Percentiles rank a stretch among this genome's conserved stretches.
Conservation (phyloP, 2,113 vertebrate species). For the Australoheros scitulus region DNA sequence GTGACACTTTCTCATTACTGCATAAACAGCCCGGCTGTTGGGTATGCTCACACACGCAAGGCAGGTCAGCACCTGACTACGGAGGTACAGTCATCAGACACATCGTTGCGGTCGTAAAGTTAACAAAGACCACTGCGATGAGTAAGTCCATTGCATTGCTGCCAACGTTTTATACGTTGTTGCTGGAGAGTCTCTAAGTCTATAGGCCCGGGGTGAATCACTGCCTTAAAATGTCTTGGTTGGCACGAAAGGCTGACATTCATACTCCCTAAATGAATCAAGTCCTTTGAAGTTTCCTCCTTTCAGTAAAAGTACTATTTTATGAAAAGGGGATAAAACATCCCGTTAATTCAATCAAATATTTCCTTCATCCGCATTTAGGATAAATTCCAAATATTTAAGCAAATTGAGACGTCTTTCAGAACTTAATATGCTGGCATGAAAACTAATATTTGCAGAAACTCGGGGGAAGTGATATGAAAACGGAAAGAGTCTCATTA, state of each 20-base stretch:
- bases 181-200: constrained; percentile 46
- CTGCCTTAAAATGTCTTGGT: constrained; percentile 15
- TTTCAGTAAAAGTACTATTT: background rate
- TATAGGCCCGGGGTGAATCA: constrained; percentile 64
- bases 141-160: constrained; percentile 52
- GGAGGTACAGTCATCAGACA: constrained; percentile 54
- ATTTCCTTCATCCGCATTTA: background rate
- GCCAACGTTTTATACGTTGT: constrained; percentile 44
- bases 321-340: background rate
- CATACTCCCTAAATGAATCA: constrained; percentile 7
- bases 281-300: constrained; percentile 12
- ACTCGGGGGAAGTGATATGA: background rate
- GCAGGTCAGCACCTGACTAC: constrained; percentile 70
- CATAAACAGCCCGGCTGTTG: background rate
- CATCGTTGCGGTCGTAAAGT: constrained; percentile 47
- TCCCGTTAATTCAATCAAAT: background rate
- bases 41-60: constrained; percentile 28
- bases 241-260: constrained; percentile 39
- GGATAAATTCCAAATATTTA: background rate
- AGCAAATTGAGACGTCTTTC: background rate
- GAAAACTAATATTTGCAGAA: background rate
- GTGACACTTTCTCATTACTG: background rate
- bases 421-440: background rate
- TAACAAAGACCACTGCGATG: constrained; percentile 47
- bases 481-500: background rate